These are phyloP conservation scores for Eupristina koningsbergeri DNA, from an alignment of 1,140 invertebrate species.

Conservation along the genomic window DNA sequence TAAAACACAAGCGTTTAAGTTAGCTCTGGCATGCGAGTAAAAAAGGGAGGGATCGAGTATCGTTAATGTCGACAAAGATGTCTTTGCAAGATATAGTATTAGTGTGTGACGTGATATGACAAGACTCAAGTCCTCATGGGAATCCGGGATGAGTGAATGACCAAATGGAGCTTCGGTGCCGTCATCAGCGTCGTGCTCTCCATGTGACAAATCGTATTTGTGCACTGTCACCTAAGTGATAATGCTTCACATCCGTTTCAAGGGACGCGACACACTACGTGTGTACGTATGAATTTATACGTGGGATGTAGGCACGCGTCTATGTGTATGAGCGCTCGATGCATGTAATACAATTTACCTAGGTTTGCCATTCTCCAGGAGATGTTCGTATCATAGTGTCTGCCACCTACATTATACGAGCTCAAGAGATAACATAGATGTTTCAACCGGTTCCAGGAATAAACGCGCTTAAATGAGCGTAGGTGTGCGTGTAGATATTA, in stretches of 20 bases:
- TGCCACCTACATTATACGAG: not conserved
- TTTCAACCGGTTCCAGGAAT: not conserved
- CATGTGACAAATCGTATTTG: conserved; percentile 33
- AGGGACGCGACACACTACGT: not conserved
- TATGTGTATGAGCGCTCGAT: not conserved
- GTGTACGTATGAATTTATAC: not conserved
- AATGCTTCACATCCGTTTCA: conserved; percentile 24
- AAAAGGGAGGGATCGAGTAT: not conserved
- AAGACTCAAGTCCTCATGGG: not conserved
- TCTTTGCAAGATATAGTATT: not conserved
- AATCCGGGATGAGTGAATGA: not conserved
- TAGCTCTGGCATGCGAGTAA: too few species aligned
- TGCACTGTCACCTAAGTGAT: conserved; percentile 16
- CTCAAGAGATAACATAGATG: conserved; percentile 6
- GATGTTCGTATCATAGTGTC: not conserved
- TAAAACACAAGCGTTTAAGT: too few species aligned
- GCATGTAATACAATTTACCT: conserved; percentile 10
- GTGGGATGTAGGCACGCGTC: too few species aligned
- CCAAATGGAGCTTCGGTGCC: not conserved
- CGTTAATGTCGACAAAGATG: not conserved
- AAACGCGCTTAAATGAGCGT: too few species aligned
- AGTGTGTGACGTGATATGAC: not conserved
- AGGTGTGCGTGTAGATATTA: not conserved
- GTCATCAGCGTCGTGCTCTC: not conserved
- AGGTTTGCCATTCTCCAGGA: not conserved